Conservation (phyloP, 2,797 vertebrate species). For the Corythornis leucogaster region DNA sequence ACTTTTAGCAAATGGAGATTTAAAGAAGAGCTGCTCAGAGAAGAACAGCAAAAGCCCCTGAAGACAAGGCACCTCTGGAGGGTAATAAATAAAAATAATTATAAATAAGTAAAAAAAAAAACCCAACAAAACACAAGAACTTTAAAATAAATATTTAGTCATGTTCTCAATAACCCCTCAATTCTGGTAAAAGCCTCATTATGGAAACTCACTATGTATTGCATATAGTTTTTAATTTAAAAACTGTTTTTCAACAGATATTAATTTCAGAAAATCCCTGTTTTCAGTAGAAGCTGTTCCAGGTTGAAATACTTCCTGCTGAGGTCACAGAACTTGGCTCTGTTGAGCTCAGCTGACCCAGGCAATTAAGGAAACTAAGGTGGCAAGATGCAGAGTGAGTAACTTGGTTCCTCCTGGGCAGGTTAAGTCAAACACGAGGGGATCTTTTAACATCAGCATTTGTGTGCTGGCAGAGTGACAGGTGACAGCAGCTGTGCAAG, state of each 20-base stretch:
- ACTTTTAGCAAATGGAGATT: neutral
- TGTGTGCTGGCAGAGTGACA: neutral
- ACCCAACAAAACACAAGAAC: no score
- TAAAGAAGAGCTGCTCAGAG: neutral
- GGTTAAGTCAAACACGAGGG: neutral
- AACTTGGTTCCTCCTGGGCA: neutral
- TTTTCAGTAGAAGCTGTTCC: neutral
- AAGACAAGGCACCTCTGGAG: neutral
- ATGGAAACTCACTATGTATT: neutral
- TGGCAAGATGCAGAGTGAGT: neutral
- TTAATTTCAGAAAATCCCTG: neutral
- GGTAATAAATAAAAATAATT: no score
- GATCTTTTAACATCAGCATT: neutral
- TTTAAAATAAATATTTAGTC: neutral
- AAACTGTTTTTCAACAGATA: neutral
- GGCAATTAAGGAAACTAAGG: fast-evolving
- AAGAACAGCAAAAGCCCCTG: neutral
- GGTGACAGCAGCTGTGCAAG: neutral
- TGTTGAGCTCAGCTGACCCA: neutral
- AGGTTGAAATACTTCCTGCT: fast-evolving
- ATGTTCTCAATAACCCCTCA: neutral
- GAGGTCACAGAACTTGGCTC: neutral
- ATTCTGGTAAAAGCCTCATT: neutral
- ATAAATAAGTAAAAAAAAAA: neutral
- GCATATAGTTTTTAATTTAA: neutral